Percentiles rank a stretch among this genome's conserved stretches.
Conservation (phyloP, 2,888 invertebrate genomes). For the Clunio marinus region DNA sequence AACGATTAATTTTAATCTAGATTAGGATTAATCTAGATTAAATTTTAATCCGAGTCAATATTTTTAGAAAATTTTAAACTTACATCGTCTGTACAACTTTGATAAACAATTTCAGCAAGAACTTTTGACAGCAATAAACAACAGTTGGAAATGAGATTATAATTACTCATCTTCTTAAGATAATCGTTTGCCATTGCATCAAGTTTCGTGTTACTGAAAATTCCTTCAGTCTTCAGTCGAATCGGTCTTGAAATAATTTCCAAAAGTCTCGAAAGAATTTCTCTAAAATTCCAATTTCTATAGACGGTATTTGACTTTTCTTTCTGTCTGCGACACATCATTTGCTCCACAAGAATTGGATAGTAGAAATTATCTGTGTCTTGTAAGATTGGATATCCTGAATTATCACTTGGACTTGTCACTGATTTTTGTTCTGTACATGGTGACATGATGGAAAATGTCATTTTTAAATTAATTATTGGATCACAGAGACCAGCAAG, state of each 20-base stretch:
- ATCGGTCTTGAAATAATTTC: slow-evolving; percentile 80
- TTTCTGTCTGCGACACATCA: slow-evolving; percentile 64
- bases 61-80: too few species aligned
- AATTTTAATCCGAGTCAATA: too few species aligned
- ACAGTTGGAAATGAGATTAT: slow-evolving; percentile 61
- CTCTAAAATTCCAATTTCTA: slow-evolving; percentile 59
- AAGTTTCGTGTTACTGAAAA: slow-evolving; percentile 45
- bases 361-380: slow-evolving; percentile 67
- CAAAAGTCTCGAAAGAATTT: slow-evolving; percentile 76
- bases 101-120: slow-evolving; percentile 80
- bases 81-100: slow-evolving; percentile 71
- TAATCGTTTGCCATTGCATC: slow-evolving; percentile 50
- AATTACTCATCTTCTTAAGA: slow-evolving; percentile 49
- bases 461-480: slow-evolving; percentile 66
- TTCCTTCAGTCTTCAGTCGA: slow-evolving; percentile 52
- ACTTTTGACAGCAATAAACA: slow-evolving; percentile 77
- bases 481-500: slow-evolving; percentile 81
- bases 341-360: slow-evolving; percentile 72
- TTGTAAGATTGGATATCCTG: slow-evolving; percentile 63
- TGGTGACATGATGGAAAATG: slow-evolving; percentile 64
- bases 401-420: slow-evolving; percentile 65
- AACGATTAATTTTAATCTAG: too few species aligned
- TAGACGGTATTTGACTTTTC: slow-evolving; percentile 50
- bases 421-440: slow-evolving; percentile 51
- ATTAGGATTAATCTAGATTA: too few species aligned